Conservation (phyloP, 2,113 vertebrate genomes). For the Boleophthalmus pectinirostris region DNA sequence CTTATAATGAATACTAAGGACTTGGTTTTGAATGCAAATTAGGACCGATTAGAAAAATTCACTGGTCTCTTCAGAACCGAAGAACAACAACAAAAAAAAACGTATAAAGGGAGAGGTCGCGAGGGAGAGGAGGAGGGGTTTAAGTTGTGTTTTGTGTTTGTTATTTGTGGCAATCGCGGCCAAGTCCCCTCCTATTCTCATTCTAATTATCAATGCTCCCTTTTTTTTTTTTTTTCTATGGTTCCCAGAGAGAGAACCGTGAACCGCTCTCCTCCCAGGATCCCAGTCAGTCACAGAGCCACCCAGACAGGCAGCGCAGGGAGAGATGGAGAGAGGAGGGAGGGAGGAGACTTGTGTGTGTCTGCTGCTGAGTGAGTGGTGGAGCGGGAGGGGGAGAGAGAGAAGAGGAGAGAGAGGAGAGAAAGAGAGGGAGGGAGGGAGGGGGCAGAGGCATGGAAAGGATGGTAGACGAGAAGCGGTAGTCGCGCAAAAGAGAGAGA, state of each 20-base stretch:
- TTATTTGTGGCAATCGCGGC: conserved; percentile 54
- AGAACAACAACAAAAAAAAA: conserved; percentile 16
- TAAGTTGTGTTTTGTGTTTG: conserved; percentile 57
- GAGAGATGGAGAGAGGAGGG: conserved; percentile 26
- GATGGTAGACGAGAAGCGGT: conserved; percentile 60
- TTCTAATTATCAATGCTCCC: conserved; percentile 66
- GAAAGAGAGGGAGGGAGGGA: conserved; percentile 28
- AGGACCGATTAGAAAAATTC: conserved; percentile 31
- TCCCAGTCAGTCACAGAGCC: conserved; percentile 52
- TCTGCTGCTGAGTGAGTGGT: conserved; percentile 55
- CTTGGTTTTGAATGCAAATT: conserved; percentile 55
- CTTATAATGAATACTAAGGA: conserved; percentile 49
- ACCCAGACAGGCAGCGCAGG: conserved; percentile 47
- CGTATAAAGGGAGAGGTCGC: conserved; percentile 22
- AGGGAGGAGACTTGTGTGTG: conserved; percentile 73
- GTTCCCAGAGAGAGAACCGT: conserved; percentile 64
- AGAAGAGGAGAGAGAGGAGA: no score
- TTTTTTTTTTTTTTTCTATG: conserved; percentile 28
- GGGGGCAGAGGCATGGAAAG: conserved; percentile 66
- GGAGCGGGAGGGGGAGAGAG: conserved; percentile 47
- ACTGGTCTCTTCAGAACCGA: conserved; percentile 14
- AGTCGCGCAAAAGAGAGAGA: conserved; percentile 40
- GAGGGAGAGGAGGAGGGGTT: conserved; percentile 30
- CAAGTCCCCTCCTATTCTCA: conserved; percentile 60
- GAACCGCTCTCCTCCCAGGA: conserved; percentile 49